Percentiles rank a stretch among this genome's conserved stretches.
These are phyloP conservation scores for Misgurnus anguillicaudatus DNA, from an alignment of 2,113 vertebrate genomes.

Conservation along the genomic window DNA sequence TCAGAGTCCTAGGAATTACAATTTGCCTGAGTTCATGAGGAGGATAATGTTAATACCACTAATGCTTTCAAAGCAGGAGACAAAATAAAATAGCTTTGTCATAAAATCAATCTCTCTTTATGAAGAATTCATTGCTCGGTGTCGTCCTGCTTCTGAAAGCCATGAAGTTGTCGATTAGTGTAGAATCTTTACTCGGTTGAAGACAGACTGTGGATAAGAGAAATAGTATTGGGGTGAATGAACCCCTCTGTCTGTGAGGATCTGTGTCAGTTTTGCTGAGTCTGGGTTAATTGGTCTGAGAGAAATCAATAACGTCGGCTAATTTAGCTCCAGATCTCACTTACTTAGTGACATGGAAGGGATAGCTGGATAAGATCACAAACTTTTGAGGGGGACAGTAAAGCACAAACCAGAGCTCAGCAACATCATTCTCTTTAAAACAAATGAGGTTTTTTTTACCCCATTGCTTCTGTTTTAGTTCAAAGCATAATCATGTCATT, in stretches of 20 bases:
- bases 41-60: constrained; percentile 2
- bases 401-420: not conserved
- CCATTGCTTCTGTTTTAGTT: not conserved
- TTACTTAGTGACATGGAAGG: constrained; percentile 10
- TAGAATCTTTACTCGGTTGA: constrained; percentile 17
- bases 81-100: constrained; percentile 26
- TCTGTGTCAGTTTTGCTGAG: constrained; percentile 9
- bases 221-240: constrained; percentile 22
- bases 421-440: not conserved
- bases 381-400: not conserved
- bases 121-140: constrained; percentile 36
- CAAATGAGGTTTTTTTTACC: no score
- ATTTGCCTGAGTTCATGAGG: not conserved
- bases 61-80: constrained; percentile 27
- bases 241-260: constrained; percentile 27
- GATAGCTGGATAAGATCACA: not conserved
- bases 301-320: constrained; percentile 33
- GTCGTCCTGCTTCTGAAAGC: not conserved
- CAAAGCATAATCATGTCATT: not conserved
- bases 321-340: constrained; percentile 32
- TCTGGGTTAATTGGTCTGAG: constrained; percentile 45
- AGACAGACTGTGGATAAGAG: constrained; percentile 23
- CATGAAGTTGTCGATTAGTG: constrained; percentile 7
- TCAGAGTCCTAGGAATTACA: not conserved
- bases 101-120: constrained; percentile 42